Percentiles rank a stretch among this genome's conserved stretches.
These are phyloP conservation scores for Malurus cyaneus DNA, from an alignment of 2,113 vertebrate species.

Conservation along the genomic window DNA sequence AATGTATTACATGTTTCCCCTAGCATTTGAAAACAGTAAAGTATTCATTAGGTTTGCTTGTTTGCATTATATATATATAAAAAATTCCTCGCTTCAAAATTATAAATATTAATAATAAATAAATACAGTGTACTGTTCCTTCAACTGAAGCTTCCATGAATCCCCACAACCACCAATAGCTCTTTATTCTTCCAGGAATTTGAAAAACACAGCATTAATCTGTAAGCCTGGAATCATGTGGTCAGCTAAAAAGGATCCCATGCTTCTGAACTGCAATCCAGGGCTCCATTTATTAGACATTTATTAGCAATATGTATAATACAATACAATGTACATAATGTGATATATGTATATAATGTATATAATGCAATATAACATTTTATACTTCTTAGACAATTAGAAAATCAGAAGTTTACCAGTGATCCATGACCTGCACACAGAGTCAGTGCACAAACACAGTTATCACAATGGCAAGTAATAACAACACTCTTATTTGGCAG, in stretches of 20 bases:
- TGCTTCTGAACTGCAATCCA: background rate
- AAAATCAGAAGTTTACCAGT: background rate
- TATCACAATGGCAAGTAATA: background rate
- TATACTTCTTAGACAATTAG: background rate
- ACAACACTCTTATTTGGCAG: background rate
- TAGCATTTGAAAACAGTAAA: background rate
- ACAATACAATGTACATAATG: background rate
- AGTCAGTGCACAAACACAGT: background rate
- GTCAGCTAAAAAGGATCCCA: background rate
- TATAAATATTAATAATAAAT: background rate
- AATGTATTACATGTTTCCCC: background rate
- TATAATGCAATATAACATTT: background rate
- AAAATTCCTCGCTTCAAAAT: background rate
- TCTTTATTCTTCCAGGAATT: background rate
- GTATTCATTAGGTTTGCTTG: background rate
- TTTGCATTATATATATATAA: background rate
- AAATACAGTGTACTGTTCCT: background rate
- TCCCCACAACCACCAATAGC: background rate
- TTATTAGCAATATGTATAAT: background rate
- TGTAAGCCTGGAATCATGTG: background rate
- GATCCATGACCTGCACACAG: background rate
- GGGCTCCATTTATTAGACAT: background rate
- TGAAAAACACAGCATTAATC: background rate
- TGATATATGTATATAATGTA: background rate
- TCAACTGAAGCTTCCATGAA: background rate